These are phyloP conservation scores for Varecia variegata DNA, from an alignment of 2,797 vertebrate species.

Conservation along the genomic window DNA sequence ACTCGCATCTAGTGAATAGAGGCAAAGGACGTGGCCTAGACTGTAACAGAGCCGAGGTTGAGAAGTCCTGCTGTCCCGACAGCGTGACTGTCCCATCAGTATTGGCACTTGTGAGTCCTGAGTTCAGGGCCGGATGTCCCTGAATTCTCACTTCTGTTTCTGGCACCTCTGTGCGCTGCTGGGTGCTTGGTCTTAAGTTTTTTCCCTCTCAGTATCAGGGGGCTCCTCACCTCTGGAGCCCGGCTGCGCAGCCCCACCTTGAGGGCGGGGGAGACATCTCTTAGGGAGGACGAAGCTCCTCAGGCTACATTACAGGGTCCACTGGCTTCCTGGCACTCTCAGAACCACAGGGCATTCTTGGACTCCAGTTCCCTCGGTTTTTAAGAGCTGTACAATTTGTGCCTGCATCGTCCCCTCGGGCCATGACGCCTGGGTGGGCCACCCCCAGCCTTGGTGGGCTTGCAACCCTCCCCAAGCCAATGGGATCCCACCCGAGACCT, in stretches of 20 bases:
- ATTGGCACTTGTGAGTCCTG: background rate
- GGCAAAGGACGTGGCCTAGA: background rate
- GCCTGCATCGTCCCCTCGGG: accelerated
- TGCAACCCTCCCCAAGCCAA: background rate
- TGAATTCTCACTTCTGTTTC: background rate
- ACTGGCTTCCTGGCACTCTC: too few relatives aligned
- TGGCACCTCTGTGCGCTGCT: background rate
- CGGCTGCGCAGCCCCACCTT: background rate
- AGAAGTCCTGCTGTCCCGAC: accelerated
- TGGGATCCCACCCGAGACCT: background rate
- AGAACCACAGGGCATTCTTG: background rate
- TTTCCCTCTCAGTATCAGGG: background rate
- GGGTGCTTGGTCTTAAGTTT: background rate
- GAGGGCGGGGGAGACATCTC: accelerated
- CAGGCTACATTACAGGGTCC: background rate
- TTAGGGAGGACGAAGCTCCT: background rate
- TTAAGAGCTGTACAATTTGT: background rate
- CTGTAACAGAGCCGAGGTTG: accelerated
- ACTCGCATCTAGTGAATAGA: too few relatives aligned
- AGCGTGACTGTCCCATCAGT: accelerated
- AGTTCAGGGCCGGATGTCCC: background rate
- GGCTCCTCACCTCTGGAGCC: too few relatives aligned
- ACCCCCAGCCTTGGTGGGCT: too few relatives aligned
- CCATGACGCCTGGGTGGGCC: too few relatives aligned
- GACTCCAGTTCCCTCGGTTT: too few relatives aligned